phyloP scores from a whole-genome alignment of 2,113 vertebrate species.

The Lethenteron reissneri region DNA sequence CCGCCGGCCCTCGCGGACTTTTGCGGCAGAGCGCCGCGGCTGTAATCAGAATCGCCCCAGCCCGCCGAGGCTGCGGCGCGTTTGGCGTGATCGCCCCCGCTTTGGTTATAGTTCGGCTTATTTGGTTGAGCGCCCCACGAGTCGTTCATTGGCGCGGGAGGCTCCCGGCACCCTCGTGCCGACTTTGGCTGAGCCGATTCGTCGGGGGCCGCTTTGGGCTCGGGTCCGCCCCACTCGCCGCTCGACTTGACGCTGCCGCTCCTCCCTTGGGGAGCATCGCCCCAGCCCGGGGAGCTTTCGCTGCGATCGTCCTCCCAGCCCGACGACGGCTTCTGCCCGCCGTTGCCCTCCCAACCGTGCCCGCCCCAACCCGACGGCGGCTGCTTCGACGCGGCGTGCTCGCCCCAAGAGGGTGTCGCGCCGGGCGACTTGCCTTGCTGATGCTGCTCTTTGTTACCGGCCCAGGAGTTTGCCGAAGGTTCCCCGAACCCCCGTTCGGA shows the following conservation, averaged over 20 bases:
- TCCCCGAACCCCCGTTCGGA: too few relatives aligned
- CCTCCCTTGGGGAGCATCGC: too few relatives aligned
- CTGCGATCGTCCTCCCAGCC: not conserved
- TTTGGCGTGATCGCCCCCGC: slow-evolving; percentile 50
- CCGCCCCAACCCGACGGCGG: too few relatives aligned
- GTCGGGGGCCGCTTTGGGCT: slow-evolving; percentile 11
- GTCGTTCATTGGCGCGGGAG: slow-evolving; percentile 11
- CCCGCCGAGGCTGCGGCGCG: slow-evolving; percentile 10
- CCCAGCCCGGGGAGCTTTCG: too few relatives aligned
- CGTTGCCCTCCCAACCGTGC: not conserved
- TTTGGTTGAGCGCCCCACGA: too few relatives aligned
- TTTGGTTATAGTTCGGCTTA: slow-evolving; percentile 30
- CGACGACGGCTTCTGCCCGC: not conserved
- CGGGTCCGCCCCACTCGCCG: too few relatives aligned
- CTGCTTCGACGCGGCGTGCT: too few relatives aligned
- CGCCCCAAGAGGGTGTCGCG: too few relatives aligned
- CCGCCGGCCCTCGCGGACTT: not conserved
- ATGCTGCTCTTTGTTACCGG: too few relatives aligned
- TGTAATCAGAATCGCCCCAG: not conserved
- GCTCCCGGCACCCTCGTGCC: slow-evolving; percentile 56
- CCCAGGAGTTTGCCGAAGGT: too few relatives aligned
- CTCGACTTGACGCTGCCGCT: too few relatives aligned
- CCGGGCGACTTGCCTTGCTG: too few relatives aligned
- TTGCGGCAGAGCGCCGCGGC: not conserved
- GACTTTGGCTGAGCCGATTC: slow-evolving; percentile 39